A percentile compares a stretch with the other conserved stretches of the same genome.
phyloP scores from a whole-genome alignment of 2,888 invertebrate genomes.

The Seladonia tumulorum region DNA sequence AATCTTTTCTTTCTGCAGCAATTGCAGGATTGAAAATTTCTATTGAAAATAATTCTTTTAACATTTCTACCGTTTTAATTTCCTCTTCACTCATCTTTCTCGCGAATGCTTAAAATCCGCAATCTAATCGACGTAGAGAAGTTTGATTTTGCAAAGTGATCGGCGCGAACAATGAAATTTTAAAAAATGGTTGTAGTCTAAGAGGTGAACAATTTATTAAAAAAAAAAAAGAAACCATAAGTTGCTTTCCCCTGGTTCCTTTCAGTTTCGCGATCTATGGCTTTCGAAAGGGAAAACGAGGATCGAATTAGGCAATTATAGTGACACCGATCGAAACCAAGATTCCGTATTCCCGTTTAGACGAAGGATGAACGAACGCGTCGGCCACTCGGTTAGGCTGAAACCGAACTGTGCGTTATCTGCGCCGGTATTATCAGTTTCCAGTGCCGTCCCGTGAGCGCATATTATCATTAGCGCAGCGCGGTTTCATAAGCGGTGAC shows the following conservation, averaged over 20 bases:
- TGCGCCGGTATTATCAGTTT: not conserved
- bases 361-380: not conserved
- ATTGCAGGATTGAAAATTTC: no score
- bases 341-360: not conserved
- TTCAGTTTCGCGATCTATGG: not conserved
- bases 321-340: not conserved
- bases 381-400: not conserved
- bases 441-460: not conserved
- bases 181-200: not conserved
- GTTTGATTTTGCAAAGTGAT: not conserved
- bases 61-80: no score
- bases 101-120: no score
- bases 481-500: not conserved
- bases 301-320: not conserved
- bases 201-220: not conserved
- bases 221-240: not conserved
- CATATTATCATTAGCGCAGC: not conserved
- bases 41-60: no score
- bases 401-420: conserved; percentile 1
- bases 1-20: no score
- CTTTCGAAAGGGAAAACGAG: not conserved
- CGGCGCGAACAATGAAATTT: not conserved
- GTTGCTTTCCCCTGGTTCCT: not conserved
- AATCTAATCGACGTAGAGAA: no score
- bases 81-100: no score